Conservation (phyloP, 2,888 invertebrate genomes). For the Chaitophorus viminalis region DNA sequence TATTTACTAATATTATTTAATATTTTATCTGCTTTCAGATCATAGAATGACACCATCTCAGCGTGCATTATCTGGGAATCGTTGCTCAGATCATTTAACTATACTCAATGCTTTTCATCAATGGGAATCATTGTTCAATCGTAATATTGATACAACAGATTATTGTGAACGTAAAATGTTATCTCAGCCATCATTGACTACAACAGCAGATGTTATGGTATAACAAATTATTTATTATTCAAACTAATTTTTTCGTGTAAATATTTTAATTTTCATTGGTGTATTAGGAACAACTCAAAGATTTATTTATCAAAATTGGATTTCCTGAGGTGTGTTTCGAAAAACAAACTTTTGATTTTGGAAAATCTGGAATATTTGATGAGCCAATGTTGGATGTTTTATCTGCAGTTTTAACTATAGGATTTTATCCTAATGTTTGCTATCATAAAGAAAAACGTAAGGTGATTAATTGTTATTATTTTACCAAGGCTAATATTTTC, state of each 20-base stretch:
- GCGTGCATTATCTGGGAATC: slow-evolving; percentile 83
- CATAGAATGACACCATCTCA: slow-evolving; percentile 85
- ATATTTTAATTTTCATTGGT: slow-evolving; percentile 31
- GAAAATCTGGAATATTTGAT: slow-evolving; percentile 78
- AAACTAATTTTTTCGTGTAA: neutral
- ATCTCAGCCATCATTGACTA: slow-evolving; percentile 86
- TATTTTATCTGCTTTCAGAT: slow-evolving; percentile 65
- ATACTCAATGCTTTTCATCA: slow-evolving; percentile 90
- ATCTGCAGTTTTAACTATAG: slow-evolving; percentile 86
- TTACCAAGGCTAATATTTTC: neutral
- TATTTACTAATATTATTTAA: neutral
- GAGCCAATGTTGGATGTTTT: slow-evolving; percentile 78
- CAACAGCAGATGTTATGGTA: slow-evolving; percentile 90
- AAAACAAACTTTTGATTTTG: slow-evolving; percentile 77
- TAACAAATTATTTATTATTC: slow-evolving; percentile 34
- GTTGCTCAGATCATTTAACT: slow-evolving; percentile 94
- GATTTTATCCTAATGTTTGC: slow-evolving; percentile 96
- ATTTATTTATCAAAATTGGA: slow-evolving; percentile 78
- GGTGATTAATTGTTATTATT: slow-evolving; percentile 68
- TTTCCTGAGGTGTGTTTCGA: slow-evolving; percentile 90
- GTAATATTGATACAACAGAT: slow-evolving; percentile 76
- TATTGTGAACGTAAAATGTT: slow-evolving; percentile 94
- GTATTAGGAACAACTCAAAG: slow-evolving; percentile 74
- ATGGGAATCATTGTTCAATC: slow-evolving; percentile 71
- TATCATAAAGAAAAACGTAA: slow-evolving; percentile 95